Percentiles rank a stretch among this genome's conserved stretches.
Evolutionary conservation across 2,797 vertebrate species (phyloP).

Genomic region (Betta splendens): DNA sequence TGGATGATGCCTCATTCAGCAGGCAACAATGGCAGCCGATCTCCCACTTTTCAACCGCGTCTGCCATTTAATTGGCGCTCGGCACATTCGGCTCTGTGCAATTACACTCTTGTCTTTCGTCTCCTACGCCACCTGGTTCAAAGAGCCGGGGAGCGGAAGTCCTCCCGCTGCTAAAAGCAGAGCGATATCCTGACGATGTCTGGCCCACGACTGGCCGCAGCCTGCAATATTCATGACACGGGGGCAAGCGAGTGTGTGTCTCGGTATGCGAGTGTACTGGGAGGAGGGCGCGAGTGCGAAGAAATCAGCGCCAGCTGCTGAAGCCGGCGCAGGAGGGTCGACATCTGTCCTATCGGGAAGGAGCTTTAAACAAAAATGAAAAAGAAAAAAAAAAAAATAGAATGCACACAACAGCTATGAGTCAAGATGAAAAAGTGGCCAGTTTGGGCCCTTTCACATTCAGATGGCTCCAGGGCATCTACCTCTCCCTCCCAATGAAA

Average conservation of each 20-base stretch:
- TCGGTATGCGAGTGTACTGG: conserved; percentile 46
- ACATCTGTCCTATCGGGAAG: conserved; percentile 34
- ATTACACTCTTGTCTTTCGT: conserved; percentile 70
- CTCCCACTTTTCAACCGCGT: conserved; percentile 61
- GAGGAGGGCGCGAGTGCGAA: conserved; percentile 36
- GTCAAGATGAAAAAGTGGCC: conserved; percentile 21
- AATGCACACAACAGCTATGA: conserved; percentile 12
- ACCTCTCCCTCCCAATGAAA: conserved; percentile 53
- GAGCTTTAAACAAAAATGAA: conserved; percentile 21
- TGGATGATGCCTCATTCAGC: conserved; percentile 64
- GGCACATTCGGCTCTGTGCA: conserved; percentile 68
- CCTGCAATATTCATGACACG: conserved; percentile 77
- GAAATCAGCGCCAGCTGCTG: conserved; percentile 65
- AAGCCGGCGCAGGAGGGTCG: conserved; percentile 43
- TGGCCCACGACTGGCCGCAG: conserved; percentile 64
- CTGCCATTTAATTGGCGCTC: conserved; percentile 65
- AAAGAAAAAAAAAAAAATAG: conserved; percentile 23
- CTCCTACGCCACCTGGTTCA: conserved; percentile 57
- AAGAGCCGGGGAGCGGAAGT: conserved; percentile 66
- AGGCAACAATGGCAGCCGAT: conserved; percentile 62
- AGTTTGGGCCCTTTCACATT: conserved; percentile 27
- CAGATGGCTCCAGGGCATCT: conserved; percentile 44
- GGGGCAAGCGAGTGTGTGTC: conserved; percentile 49
- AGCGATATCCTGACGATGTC: conserved; percentile 77
- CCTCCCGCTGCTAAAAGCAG: conserved; percentile 72